These are phyloP conservation scores for Mus spretus DNA, from an alignment of 2,797 vertebrate genomes.

Conservation along the genomic window DNA sequence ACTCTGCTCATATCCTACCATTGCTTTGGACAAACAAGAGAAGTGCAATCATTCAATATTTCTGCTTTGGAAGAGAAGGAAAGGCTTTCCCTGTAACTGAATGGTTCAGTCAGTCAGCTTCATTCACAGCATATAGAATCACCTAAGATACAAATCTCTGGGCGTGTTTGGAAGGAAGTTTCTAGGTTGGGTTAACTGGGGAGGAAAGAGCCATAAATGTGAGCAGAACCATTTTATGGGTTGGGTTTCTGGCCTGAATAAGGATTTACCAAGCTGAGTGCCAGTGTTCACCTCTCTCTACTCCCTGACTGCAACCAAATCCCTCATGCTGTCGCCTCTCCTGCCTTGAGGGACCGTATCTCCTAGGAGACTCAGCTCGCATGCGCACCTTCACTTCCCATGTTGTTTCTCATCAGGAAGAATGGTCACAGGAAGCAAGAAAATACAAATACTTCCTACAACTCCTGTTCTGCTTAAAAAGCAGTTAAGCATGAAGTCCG, in stretches of 20 bases:
- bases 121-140: neutral
- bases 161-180: neutral
- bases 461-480: neutral
- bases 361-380: neutral
- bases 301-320: neutral
- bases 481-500: neutral
- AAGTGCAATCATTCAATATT: fast-evolving
- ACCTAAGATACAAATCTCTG: neutral
- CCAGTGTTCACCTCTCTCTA: neutral
- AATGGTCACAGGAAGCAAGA: neutral
- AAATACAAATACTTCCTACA: neutral
- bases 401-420: neutral
- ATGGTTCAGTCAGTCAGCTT: neutral
- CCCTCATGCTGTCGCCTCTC: too few species aligned
- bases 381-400: neutral
- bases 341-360: neutral
- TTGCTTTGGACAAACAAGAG: neutral
- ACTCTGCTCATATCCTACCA: too few species aligned
- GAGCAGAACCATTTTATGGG: neutral
- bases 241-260: neutral
- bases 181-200: neutral
- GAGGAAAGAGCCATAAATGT: neutral
- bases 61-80: neutral
- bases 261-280: neutral
- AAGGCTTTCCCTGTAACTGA: neutral